Percentiles rank a stretch among this genome's conserved stretches.
These are phyloP conservation scores for Tetragnatha versicolor DNA, from an alignment of 1,140 invertebrate species.

Conservation along the genomic window DNA sequence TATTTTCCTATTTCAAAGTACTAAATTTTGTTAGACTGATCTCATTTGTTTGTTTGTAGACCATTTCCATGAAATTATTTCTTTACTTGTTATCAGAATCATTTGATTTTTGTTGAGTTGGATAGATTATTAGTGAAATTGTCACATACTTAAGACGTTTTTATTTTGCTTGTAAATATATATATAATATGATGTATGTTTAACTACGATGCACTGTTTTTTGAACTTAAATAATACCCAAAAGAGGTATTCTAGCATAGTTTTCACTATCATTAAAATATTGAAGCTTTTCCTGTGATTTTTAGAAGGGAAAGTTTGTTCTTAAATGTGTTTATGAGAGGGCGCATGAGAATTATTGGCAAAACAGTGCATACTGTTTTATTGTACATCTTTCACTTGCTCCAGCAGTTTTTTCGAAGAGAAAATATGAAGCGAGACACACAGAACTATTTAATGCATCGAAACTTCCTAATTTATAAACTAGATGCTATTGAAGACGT, in stretches of 20 bases:
- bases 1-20: constrained; percentile 5
- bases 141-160: constrained; percentile 38
- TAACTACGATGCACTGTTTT: constrained; percentile 54
- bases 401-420: constrained; percentile 1
- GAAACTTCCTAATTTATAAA: background rate
- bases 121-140: constrained; percentile 25
- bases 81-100: constrained; percentile 11
- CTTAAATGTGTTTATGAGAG: constrained; percentile 37
- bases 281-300: constrained; percentile 54
- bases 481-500: no score
- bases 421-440: constrained; percentile 15
- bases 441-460: background rate
- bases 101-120: constrained; percentile 38
- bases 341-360: constrained; percentile 35
- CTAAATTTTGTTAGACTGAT: constrained; percentile 12
- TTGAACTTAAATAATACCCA: constrained; percentile 43
- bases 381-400: constrained; percentile 34
- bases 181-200: constrained; percentile 54
- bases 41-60: background rate
- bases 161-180: constrained; percentile 48
- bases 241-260: constrained; percentile 53
- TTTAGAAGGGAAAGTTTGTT: constrained; percentile 45
- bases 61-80: constrained; percentile 33
- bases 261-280: constrained; percentile 53
- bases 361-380: constrained; percentile 32